phyloP scores from a whole-genome alignment of 2,113 vertebrate species.

The Hippocampus mohnikei region DNA sequence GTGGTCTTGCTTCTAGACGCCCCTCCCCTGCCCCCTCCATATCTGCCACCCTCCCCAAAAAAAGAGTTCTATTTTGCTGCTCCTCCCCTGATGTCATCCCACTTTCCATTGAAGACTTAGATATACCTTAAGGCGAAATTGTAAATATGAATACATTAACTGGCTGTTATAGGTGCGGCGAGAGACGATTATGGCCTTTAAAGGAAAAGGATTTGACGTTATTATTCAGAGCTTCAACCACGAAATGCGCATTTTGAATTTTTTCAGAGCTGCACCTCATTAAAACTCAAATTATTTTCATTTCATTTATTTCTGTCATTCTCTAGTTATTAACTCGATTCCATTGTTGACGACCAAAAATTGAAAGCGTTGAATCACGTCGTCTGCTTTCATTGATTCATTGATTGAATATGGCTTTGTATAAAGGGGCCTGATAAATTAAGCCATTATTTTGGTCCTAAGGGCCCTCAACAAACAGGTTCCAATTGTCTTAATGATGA shows the following conservation, averaged over 20 bases:
- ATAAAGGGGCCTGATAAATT: background rate
- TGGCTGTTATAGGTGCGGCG: too few species aligned
- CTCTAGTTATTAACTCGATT: background rate
- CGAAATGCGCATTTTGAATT: background rate
- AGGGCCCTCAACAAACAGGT: constrained; percentile 15
- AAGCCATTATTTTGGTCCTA: background rate
- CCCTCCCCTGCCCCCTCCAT: too few species aligned
- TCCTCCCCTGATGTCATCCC: too few species aligned
- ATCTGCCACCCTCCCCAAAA: too few species aligned
- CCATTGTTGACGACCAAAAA: background rate
- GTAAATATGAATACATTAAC: too few species aligned
- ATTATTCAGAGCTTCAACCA: background rate
- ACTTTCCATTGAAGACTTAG: too few species aligned
- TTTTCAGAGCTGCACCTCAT: background rate
- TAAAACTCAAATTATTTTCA: background rate
- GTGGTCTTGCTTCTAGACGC: too few species aligned
- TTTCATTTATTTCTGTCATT: too few species aligned
- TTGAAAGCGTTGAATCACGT: background rate
- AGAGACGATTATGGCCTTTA: background rate
- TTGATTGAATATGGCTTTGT: constrained; percentile 5
- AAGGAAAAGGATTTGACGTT: background rate
- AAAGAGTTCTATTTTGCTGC: too few species aligned
- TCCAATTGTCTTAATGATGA: constrained; percentile 6
- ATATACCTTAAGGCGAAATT: too few species aligned
- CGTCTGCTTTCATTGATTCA: too few species aligned